Conservation (phyloP, 2,113 vertebrate genomes). For the Telmatochromis sp. region DNA sequence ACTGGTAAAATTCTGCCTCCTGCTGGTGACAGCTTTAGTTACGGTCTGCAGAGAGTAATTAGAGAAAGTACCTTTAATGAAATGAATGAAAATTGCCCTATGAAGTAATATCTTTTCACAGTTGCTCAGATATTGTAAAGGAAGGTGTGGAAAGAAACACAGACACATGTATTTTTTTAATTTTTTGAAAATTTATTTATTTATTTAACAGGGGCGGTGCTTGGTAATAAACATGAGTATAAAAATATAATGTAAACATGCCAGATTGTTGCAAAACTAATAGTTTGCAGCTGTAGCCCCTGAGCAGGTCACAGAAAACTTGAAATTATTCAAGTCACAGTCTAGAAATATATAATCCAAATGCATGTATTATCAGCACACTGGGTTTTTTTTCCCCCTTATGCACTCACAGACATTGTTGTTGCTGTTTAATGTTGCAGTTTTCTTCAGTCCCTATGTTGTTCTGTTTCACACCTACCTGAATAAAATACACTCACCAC, state of each 20-base stretch:
- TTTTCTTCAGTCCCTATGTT: not conserved
- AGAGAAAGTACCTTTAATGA: not conserved
- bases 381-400: fast-evolving
- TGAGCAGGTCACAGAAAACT: not conserved
- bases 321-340: not conserved
- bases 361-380: not conserved
- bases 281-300: not conserved
- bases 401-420: not conserved
- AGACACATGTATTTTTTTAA: not conserved
- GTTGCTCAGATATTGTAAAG: not conserved
- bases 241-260: not conserved
- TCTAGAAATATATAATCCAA: not conserved
- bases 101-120: not conserved
- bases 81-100: not conserved
- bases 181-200: not conserved
- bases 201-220: not conserved
- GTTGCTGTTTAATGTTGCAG: not conserved
- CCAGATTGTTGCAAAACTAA: not conserved
- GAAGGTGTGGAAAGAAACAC: not conserved
- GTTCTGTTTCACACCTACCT: not conserved
- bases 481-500: not conserved
- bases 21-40: not conserved
- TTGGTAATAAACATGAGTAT: not conserved
- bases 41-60: not conserved
- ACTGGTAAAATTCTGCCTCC: not conserved